Conservation (phyloP, 2,113 vertebrate genomes). For the Chunga burmeisteri region DNA sequence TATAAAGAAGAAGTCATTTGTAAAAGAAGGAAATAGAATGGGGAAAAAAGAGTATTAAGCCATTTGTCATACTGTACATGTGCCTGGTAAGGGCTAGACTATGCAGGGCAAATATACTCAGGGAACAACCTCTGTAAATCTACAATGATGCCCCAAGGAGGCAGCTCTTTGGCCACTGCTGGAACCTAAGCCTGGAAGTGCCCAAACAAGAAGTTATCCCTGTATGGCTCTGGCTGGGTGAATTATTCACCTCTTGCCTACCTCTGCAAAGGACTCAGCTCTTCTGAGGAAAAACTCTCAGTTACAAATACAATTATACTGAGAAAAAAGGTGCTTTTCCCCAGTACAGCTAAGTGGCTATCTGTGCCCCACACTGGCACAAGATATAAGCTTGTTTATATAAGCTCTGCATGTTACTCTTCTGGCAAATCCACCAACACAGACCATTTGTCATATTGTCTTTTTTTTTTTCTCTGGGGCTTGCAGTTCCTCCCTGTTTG, state of each 20-base stretch:
- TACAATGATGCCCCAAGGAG: accelerated
- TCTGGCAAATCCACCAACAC: constrained; percentile 4
- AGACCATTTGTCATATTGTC: neutral
- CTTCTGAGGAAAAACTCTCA: neutral
- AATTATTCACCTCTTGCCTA: neutral
- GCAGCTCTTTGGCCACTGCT: neutral
- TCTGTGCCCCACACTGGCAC: neutral
- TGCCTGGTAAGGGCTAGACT: neutral
- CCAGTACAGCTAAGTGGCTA: neutral
- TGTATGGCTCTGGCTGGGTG: neutral
- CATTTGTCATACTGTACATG: neutral
- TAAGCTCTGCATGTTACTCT: neutral
- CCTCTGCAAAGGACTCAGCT: neutral
- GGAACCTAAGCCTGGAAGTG: neutral
- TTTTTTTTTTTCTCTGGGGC: neutral
- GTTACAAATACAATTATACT: neutral
- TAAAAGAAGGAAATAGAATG: neutral
- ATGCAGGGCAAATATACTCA: neutral
- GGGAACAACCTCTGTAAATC: neutral
- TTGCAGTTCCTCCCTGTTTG: neutral
- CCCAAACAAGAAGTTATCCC: neutral
- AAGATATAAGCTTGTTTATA: neutral
- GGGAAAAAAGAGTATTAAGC: neutral
- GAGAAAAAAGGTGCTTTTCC: neutral
- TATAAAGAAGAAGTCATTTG: neutral